These are phyloP conservation scores for Conomelus anceps DNA, from an alignment of 2,888 invertebrate genomes.

Conservation along the genomic window DNA sequence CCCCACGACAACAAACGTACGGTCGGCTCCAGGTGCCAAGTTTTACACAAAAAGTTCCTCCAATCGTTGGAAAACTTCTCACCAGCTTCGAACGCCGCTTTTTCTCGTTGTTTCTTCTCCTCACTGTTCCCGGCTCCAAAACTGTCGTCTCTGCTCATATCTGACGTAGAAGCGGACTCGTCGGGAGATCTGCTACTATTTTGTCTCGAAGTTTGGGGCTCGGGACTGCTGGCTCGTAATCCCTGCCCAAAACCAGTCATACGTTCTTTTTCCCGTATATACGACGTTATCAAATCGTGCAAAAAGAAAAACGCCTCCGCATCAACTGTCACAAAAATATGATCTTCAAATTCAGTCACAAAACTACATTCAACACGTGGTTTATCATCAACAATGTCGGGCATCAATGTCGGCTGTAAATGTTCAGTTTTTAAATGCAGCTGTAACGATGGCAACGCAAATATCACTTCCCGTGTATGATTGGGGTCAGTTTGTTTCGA, in stretches of 20 bases:
- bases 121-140: slow-evolving; percentile 37
- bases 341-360: slow-evolving; percentile 97
- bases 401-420: slow-evolving; percentile 66
- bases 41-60: slow-evolving; percentile 85
- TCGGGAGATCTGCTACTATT: slow-evolving; percentile 14
- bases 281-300: slow-evolving; percentile 93
- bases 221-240: slow-evolving; percentile 44
- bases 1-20: slow-evolving; percentile 81
- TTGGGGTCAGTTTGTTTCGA: slow-evolving; percentile 65
- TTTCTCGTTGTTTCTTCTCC: slow-evolving; percentile 41
- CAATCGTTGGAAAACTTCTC: slow-evolving; percentile 62
- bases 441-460: slow-evolving; percentile 88
- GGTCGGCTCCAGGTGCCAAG: slow-evolving; percentile 94
- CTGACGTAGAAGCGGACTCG: slow-evolving; percentile 23
- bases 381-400: slow-evolving; percentile 54
- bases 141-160: slow-evolving; percentile 16
- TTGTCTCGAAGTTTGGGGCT: slow-evolving; percentile 36
- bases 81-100: slow-evolving; percentile 40
- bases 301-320: slow-evolving; percentile 97
- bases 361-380: slow-evolving; percentile 93
- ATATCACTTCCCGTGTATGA: slow-evolving; percentile 91
- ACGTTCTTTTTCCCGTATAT: slow-evolving; percentile 87
- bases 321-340: slow-evolving; percentile 95
- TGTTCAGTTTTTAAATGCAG: slow-evolving; percentile 91
- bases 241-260: slow-evolving; percentile 41